A percentile compares a stretch with the other conserved stretches of the same genome.
phyloP scores from a whole-genome alignment of 2,797 vertebrate genomes.

The Sebastes iracundus region DNA sequence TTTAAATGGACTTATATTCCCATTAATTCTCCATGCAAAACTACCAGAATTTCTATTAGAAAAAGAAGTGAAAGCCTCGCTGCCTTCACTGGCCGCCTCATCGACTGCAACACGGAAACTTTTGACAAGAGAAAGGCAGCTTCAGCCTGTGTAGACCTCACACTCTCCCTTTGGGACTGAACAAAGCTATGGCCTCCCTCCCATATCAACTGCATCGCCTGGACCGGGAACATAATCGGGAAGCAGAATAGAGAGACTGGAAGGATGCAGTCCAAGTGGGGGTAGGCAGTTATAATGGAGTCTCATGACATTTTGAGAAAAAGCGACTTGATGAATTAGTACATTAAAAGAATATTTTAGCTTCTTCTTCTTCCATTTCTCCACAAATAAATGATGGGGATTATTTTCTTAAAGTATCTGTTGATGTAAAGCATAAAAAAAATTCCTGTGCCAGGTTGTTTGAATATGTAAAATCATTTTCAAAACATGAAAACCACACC shows the following conservation, averaged over 20 bases:
- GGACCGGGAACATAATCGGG: slow-evolving; percentile 42
- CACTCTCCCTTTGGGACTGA: slow-evolving; percentile 21
- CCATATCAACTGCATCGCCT: slow-evolving; percentile 19
- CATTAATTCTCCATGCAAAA: slow-evolving; percentile 4
- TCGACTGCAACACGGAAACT: slow-evolving; percentile 26
- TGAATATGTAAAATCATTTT: slow-evolving; percentile 6
- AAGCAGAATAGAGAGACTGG: slow-evolving; percentile 34
- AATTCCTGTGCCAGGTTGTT: neutral
- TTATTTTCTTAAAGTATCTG: neutral
- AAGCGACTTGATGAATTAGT: slow-evolving; percentile 24
- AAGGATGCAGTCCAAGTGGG: slow-evolving; percentile 21
- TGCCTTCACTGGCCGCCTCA: slow-evolving; percentile 18
- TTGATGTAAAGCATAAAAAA: neutral
- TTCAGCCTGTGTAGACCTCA: slow-evolving; percentile 17
- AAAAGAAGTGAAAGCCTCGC: neutral
- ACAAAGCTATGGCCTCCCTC: slow-evolving; percentile 45
- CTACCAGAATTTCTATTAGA: neutral
- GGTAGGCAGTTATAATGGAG: slow-evolving; percentile 24
- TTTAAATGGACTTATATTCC: neutral
- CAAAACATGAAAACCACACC: neutral
- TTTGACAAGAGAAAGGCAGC: slow-evolving; percentile 34
- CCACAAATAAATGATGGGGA: neutral
- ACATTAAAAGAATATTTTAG: slow-evolving; percentile 38
- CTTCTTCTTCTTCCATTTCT: slow-evolving; percentile 9
- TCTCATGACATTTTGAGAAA: slow-evolving; percentile 39